These are phyloP conservation scores for Amazona guildingii DNA, from an alignment of 2,113 vertebrate species.

Conservation along the genomic window DNA sequence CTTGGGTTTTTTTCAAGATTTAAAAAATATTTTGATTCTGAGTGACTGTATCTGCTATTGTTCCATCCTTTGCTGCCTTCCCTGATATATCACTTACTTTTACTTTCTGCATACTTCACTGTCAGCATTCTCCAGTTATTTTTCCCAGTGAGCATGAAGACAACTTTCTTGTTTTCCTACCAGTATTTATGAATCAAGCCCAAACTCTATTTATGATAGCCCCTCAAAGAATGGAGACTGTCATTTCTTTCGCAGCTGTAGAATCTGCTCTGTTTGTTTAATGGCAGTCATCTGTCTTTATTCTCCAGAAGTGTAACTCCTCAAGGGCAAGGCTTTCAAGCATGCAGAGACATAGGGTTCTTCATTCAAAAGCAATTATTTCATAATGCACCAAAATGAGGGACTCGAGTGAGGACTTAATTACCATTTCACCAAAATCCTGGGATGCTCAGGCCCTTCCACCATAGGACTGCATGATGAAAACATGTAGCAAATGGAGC, in stretches of 20 bases:
- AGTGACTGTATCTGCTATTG: neutral
- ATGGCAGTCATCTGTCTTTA: constrained; percentile 50
- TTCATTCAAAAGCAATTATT: constrained; percentile 39
- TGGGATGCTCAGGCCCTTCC: neutral
- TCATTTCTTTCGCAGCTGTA: constrained; percentile 26
- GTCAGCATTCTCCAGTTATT: neutral
- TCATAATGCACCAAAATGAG: constrained; percentile 36
- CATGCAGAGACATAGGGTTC: constrained; percentile 17
- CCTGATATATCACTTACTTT: neutral
- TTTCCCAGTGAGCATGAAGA: constrained; percentile 18
- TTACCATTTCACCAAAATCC: constrained; percentile 33
- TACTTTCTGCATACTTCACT: neutral
- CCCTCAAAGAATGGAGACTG: neutral
- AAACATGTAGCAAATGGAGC: neutral
- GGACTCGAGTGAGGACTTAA: constrained; percentile 26
- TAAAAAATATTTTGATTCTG: neutral
- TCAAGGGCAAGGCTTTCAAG: constrained; percentile 50
- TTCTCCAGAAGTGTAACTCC: constrained; percentile 34
- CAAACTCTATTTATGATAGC: constrained; percentile 7
- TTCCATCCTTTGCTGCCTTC: neutral
- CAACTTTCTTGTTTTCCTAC: constrained; percentile 38
- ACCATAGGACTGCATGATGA: neutral
- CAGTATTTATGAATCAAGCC: constrained; percentile 3
- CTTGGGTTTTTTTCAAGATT: neutral
- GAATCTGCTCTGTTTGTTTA: constrained; percentile 44